phyloP scores from a whole-genome alignment of 2,797 vertebrate genomes.

The Platyrinchus mystaceus region DNA sequence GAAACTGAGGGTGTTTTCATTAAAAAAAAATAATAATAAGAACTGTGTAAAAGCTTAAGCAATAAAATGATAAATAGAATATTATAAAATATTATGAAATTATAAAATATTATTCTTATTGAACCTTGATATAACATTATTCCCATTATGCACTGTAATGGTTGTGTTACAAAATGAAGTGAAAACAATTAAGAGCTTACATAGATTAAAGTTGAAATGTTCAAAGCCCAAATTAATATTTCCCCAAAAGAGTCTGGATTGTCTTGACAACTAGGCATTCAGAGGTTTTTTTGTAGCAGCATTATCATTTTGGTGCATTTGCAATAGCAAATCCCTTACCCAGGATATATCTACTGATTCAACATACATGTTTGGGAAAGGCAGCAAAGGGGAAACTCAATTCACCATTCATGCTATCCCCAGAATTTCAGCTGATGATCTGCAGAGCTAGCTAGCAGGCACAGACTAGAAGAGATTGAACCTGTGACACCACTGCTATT shows the following conservation, averaged over 20 bases:
- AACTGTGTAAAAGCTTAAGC: background rate
- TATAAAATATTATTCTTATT: background rate
- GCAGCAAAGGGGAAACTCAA: background rate
- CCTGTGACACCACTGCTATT: constrained; percentile 18
- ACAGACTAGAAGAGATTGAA: background rate
- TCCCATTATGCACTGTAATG: background rate
- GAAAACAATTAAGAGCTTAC: background rate
- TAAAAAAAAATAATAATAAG: background rate
- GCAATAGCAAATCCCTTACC: background rate
- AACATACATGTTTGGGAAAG: background rate
- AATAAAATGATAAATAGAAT: background rate
- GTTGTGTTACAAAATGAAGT: background rate
- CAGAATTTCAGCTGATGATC: background rate
- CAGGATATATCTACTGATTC: background rate
- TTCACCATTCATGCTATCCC: background rate
- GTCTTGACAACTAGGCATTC: background rate
- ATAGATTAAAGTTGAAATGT: background rate
- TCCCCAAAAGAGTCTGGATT: background rate
- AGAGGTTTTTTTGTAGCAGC: accelerated
- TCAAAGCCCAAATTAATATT: background rate
- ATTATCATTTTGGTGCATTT: background rate
- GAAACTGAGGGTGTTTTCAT: background rate
- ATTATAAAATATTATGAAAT: background rate
- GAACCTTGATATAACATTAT: background rate
- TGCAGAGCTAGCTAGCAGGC: background rate